These are phyloP conservation scores for Brachylomia viminalis DNA, from an alignment of 2,888 invertebrate genomes.

Conservation along the genomic window DNA sequence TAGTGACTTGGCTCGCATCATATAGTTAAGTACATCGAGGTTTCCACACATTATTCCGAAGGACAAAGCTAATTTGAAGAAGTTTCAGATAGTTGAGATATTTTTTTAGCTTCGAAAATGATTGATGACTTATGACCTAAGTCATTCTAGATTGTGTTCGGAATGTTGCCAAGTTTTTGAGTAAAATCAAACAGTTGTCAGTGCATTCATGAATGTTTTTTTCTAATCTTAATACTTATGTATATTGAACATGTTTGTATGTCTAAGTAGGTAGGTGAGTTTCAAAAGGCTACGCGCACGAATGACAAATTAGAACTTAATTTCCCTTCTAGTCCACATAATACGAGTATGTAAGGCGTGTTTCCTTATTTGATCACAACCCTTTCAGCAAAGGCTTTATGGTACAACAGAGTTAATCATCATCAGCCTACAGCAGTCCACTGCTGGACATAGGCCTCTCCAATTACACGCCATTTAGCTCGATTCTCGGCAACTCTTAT, in stretches of 20 bases:
- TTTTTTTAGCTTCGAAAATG: slow-evolving; percentile 35
- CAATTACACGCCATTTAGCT: too few species aligned
- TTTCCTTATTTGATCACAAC: slow-evolving; percentile 2
- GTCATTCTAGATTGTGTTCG: slow-evolving; percentile 6
- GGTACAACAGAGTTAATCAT: too few species aligned
- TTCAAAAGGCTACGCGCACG: not conserved
- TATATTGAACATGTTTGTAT: not conserved
- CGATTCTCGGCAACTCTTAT: too few species aligned
- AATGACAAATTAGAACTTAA: not conserved
- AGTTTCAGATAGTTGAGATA: not conserved
- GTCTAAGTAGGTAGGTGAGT: not conserved
- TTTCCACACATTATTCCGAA: slow-evolving; percentile 52
- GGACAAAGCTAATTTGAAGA: slow-evolving; percentile 35
- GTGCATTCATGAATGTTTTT: slow-evolving; percentile 33
- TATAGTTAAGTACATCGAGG: slow-evolving; percentile 69
- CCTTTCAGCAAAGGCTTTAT: slow-evolving; percentile 1
- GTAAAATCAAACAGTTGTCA: not conserved
- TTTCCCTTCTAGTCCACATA: not conserved
- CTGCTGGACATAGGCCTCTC: too few species aligned
- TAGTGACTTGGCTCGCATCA: slow-evolving; percentile 75
- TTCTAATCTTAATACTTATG: not conserved
- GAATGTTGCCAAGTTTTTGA: slow-evolving; percentile 22
- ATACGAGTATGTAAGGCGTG: not conserved
- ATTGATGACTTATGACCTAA: slow-evolving; percentile 24
- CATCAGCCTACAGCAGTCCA: too few species aligned